A percentile compares a stretch with the other conserved stretches of the same genome.
Conservation (phyloP, 2,113 vertebrate species). For the Oryzias javanicus region DNA sequence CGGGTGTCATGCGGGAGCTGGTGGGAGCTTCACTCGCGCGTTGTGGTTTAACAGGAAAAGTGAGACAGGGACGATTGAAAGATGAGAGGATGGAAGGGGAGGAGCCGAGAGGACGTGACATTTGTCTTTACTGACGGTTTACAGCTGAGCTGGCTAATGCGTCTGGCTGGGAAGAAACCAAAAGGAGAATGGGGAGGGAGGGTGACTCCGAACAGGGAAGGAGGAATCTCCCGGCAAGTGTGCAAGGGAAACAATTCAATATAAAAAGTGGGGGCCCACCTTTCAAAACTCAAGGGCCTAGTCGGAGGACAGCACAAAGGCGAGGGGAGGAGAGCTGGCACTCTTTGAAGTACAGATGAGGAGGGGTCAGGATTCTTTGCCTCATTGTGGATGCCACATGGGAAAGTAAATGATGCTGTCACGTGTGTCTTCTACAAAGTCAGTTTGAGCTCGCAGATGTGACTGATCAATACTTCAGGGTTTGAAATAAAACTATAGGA, state of each 20-base stretch:
- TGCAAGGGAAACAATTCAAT: conserved; percentile 42
- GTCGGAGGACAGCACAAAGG: conserved; percentile 61
- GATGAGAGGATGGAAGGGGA: conserved; percentile 17
- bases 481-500: conserved; percentile 28
- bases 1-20: conserved; percentile 13
- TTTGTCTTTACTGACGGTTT: conserved; percentile 49
- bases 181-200: conserved; percentile 28
- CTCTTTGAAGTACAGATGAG: conserved; percentile 65
- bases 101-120: conserved; percentile 23
- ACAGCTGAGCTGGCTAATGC: conserved; percentile 45
- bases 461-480: conserved; percentile 46
- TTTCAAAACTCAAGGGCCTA: conserved; percentile 55
- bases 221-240: conserved; percentile 24
- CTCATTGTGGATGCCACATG: conserved; percentile 64
- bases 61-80: conserved; percentile 27
- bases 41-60: conserved; percentile 27
- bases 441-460: conserved; percentile 41
- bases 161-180: conserved; percentile 55
- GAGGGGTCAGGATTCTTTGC: conserved; percentile 59
- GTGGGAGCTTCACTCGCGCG: conserved; percentile 33
- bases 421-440: conserved; percentile 54
- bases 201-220: conserved; percentile 55
- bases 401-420: conserved; percentile 62
- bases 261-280: conserved; percentile 43
- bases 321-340: conserved; percentile 48